Evolutionary conservation across 2,113 vertebrate genomes (phyloP).

Genomic region (Eulemur rufifrons): DNA sequence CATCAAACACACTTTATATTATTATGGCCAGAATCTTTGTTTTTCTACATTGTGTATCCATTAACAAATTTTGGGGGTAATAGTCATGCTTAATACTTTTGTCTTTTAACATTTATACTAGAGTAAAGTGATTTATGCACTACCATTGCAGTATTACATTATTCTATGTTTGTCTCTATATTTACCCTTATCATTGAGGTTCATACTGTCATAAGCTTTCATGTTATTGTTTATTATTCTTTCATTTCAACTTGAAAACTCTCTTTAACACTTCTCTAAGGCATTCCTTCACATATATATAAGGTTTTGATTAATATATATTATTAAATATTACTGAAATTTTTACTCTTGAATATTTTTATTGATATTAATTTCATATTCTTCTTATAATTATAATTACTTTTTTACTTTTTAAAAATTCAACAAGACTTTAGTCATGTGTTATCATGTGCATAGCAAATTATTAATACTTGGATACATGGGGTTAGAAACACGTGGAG

Average conservation of each 20-base stretch:
- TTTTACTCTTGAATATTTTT: conserved; percentile 20
- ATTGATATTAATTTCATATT: not conserved
- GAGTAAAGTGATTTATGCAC: not conserved
- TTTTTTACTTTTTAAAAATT: not conserved
- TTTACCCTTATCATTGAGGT: not conserved
- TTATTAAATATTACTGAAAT: not conserved
- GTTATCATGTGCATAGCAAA: not conserved
- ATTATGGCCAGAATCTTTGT: not conserved
- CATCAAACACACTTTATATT: not conserved
- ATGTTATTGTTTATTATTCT: not conserved
- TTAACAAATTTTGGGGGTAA: not conserved
- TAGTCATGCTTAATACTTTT: not conserved
- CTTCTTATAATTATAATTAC: not conserved
- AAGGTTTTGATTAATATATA: not conserved
- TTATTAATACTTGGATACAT: not conserved
- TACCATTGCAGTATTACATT: not conserved
- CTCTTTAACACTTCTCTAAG: not conserved
- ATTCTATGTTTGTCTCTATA: not conserved
- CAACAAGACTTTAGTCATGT: not conserved
- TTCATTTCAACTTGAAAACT: not conserved
- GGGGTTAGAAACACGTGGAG: not conserved
- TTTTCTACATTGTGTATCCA: not conserved
- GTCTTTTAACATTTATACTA: not conserved
- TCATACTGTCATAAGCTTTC: not conserved
- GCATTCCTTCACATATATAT: not conserved